These are phyloP conservation scores for Balaenoptera acutorostrata DNA, from an alignment of 2,113 vertebrate genomes.

Conservation along the genomic window DNA sequence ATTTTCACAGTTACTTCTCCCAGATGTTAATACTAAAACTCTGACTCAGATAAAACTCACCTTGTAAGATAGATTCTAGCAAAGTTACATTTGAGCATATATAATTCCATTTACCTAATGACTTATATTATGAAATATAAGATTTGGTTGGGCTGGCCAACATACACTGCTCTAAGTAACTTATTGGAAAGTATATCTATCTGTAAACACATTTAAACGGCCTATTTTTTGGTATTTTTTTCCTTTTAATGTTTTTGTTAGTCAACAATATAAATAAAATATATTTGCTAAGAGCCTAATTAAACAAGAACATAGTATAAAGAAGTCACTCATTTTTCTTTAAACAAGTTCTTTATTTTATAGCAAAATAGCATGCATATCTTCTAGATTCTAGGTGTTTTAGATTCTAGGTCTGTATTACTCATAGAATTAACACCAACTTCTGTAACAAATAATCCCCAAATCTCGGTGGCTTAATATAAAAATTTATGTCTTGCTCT, in stretches of 20 bases:
- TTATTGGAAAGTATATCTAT: not conserved
- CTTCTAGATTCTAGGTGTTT: not conserved
- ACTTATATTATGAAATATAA: constrained; percentile 5
- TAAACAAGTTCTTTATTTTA: not conserved
- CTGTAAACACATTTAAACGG: not conserved
- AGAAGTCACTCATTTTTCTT: not conserved
- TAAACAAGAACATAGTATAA: not conserved
- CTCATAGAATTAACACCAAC: not conserved
- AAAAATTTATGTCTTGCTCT: not conserved
- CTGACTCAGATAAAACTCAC: not conserved
- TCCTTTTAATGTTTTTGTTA: constrained; percentile 14
- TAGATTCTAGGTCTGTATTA: not conserved
- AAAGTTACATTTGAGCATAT: constrained; percentile 8
- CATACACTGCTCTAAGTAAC: not conserved
- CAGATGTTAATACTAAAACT: not conserved
- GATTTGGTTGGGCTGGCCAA: not conserved
- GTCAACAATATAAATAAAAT: not conserved
- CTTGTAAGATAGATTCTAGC: not conserved
- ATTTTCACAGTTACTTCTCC: not conserved
- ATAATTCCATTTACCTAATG: not conserved
- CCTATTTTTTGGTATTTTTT: not conserved
- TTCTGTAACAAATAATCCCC: not conserved
- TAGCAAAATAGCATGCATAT: not conserved
- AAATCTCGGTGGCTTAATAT: not conserved
- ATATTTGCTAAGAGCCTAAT: not conserved